These are phyloP conservation scores for Chrysodeixis includens DNA, from an alignment of 2,888 invertebrate species.

Conservation along the genomic window DNA sequence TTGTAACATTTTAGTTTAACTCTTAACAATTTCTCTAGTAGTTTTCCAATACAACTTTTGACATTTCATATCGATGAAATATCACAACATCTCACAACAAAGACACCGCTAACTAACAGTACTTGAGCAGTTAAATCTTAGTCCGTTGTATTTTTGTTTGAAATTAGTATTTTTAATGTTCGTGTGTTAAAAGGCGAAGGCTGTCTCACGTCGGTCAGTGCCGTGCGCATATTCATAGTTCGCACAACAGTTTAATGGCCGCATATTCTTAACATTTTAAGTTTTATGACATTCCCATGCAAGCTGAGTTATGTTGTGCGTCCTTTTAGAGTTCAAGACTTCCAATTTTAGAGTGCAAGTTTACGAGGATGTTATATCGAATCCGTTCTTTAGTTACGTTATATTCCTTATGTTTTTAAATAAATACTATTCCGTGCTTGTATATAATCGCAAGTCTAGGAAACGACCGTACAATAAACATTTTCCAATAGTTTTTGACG, in stretches of 20 bases:
- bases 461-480: not conserved
- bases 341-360: not conserved
- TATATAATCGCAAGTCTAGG: not conserved
- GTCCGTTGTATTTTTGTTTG: constrained; percentile 29
- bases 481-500: not conserved
- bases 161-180: constrained; percentile 37
- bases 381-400: no score
- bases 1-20: no score
- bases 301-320: constrained; percentile 13
- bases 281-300: constrained; percentile 29
- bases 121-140: constrained; percentile 25
- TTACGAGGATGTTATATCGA: no score
- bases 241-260: constrained; percentile 38
- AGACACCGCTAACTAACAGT: constrained; percentile 25
- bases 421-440: no score
- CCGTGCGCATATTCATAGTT: constrained; percentile 27
- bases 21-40: no score
- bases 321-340: constrained; percentile 20
- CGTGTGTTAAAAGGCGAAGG: constrained; percentile 16
- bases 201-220: constrained; percentile 19
- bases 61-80: not conserved
- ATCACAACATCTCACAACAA: not conserved
- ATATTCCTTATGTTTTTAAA: no score
- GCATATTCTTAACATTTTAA: constrained; percentile 20
- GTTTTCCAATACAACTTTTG: not conserved